Evolutionary conservation across 2,888 invertebrate species (phyloP).

Genomic region (Steinernema scapterisci): DNA sequence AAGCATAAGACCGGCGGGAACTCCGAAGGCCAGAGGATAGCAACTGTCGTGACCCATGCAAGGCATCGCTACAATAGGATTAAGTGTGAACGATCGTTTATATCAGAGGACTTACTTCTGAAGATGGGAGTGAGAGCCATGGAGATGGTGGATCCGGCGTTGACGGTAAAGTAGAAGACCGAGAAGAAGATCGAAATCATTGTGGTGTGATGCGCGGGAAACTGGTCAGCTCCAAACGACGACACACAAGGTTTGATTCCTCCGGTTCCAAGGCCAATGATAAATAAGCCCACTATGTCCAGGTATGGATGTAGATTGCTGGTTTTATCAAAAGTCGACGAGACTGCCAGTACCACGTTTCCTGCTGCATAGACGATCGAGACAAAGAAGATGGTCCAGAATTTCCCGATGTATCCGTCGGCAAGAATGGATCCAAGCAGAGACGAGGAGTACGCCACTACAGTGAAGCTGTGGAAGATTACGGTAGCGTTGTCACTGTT

Average conservation of each 20-base stretch:
- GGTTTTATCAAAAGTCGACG: slow-evolving; percentile 68
- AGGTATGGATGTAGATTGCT: slow-evolving; percentile 58
- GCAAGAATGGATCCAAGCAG: slow-evolving; percentile 89
- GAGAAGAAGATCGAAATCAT: slow-evolving; percentile 87
- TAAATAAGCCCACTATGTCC: slow-evolving; percentile 67
- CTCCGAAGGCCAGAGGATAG: slow-evolving; percentile 83
- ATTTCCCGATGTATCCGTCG: slow-evolving; percentile 89
- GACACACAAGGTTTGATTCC: slow-evolving; percentile 72
- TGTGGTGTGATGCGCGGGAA: slow-evolving; percentile 73
- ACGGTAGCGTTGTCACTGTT: slow-evolving; percentile 79
- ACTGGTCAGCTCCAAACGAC: slow-evolving; percentile 71
- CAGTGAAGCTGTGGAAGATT: slow-evolving; percentile 85
- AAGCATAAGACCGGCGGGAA: slow-evolving; percentile 85
- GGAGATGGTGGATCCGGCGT: slow-evolving; percentile 83
- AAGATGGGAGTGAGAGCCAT: slow-evolving; percentile 86
- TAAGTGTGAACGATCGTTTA: background rate
- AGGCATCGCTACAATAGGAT: slow-evolving; percentile 77
- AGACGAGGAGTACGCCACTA: slow-evolving; percentile 88
- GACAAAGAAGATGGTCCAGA: slow-evolving; percentile 85
- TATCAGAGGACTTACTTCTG: slow-evolving; percentile 72
- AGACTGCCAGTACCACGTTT: slow-evolving; percentile 77
- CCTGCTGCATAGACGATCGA: slow-evolving; percentile 85
- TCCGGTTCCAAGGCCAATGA: slow-evolving; percentile 71
- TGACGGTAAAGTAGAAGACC: slow-evolving; percentile 90
- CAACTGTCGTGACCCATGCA: slow-evolving; percentile 74